Evolutionary conservation across 1,140 invertebrate genomes (phyloP), one percentile per base, ranked within the genome.

Genomic region (Arion vulgaris): DNA sequence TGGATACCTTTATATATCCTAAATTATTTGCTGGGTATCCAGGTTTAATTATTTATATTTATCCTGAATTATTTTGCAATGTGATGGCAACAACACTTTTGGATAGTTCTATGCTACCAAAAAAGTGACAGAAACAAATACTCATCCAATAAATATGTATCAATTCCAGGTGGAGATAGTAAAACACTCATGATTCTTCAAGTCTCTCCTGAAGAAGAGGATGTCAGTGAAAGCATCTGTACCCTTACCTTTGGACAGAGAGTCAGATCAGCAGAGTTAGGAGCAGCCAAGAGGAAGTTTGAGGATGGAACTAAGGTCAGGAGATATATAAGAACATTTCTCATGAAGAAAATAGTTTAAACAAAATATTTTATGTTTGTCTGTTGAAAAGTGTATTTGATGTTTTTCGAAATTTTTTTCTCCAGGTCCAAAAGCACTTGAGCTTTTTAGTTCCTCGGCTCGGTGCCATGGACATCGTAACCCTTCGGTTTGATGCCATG

Each of bases 111-210:
- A n/a, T n/a, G n/a, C n/a, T n/a, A n/a, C n/a, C n/a, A n/a, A n/a
- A n/a, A n/a, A n/a, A n/a, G n/a, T n/a, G n/a, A n/a, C n/a, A n/a
- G n/a, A n/a, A n/a, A n/a, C n/a, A n/a, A n/a, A n/a, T n/a, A n/a
- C n/a, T n/a, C n/a, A n/a, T n/a, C n/a, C n/a, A n/a, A n/a, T n/a
- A n/a, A n/a, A n/a, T n/a, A n/a, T n/a, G n/a, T n/a, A n/a, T n/a
- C n/a, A n/a, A n/a, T 5, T 75, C 32, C 86, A 92, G 91, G 90
- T 82, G 91, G 91, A 68, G 89, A 92, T 77, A 91, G 90, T 53
- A 92, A 91, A 77, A 91, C 90, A 0, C 81, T 91, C 57, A 91
- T 92, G 90, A 90, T 92, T 19, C 87, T 91, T 11, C 91, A 91
- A 79, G 86, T 91, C 26, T 85, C 91, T 28, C 90, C 91, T 26